A percentile compares a stretch with the other conserved stretches of the same genome.
These are phyloP conservation scores for Kradibia gibbosae DNA, from an alignment of 1,140 invertebrate species.

Conservation along the genomic window DNA sequence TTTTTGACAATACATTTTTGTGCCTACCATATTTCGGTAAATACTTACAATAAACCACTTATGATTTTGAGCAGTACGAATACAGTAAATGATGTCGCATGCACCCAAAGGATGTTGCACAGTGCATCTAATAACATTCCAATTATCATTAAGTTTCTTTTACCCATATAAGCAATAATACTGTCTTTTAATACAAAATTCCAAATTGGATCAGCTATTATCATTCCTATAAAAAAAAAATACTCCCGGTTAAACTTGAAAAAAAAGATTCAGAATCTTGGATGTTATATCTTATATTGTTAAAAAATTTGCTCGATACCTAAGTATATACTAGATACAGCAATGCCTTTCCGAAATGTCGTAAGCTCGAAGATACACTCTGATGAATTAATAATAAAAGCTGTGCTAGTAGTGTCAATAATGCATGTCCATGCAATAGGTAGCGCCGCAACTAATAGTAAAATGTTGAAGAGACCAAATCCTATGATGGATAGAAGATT, in stretches of 20 bases:
- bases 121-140: slow-evolving; percentile 74
- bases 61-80: slow-evolving; percentile 75
- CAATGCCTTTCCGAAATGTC: slow-evolving; percentile 63
- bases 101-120: slow-evolving; percentile 72
- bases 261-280: background rate
- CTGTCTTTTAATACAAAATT: slow-evolving; percentile 66
- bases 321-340: slow-evolving; percentile 63
- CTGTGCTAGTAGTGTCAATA: slow-evolving; percentile 66
- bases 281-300: background rate
- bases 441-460: slow-evolving; percentile 64
- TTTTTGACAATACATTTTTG: background rate
- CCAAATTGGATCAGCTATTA: slow-evolving; percentile 75
- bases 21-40: background rate
- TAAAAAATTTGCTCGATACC: slow-evolving; percentile 53
- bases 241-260: background rate
- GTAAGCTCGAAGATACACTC: slow-evolving; percentile 67
- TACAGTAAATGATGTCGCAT: slow-evolving; percentile 72
- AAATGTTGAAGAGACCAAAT: slow-evolving; percentile 68
- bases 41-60: slow-evolving; percentile 76
- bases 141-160: slow-evolving; percentile 70
- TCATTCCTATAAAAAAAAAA: slow-evolving; percentile 70
- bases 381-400: slow-evolving; percentile 67
- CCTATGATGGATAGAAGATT: slow-evolving; percentile 54
- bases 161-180: slow-evolving; percentile 71
- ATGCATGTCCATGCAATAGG: slow-evolving; percentile 64